phyloP scores from a whole-genome alignment of 1,140 invertebrate genomes.

The Vanessa tameamea region DNA sequence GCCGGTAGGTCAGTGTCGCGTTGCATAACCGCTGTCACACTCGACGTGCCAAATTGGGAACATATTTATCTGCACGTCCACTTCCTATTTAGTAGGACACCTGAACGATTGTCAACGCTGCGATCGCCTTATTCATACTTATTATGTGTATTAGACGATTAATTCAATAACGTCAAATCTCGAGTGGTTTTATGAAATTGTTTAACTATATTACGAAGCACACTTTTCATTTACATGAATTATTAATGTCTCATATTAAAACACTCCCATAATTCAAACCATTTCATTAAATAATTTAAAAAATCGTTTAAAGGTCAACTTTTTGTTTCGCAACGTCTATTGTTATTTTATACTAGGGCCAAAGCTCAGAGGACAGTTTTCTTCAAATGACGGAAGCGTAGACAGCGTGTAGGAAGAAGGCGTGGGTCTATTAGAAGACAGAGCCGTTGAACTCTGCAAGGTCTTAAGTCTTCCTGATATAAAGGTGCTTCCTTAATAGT shows the following conservation, averaged over 20 bases:
- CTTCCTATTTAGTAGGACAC: constrained; percentile 43
- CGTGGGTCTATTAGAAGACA: constrained; percentile 50
- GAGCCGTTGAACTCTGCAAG: constrained; percentile 66
- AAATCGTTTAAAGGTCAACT: background rate
- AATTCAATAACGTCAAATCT: background rate
- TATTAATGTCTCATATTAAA: too few relatives aligned
- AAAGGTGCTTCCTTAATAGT: constrained; percentile 22
- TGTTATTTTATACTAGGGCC: background rate
- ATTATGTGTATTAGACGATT: constrained; percentile 6
- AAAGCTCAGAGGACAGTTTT: constrained; percentile 58
- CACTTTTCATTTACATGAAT: background rate
- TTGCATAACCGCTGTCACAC: constrained; percentile 70
- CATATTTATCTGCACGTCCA: constrained; percentile 41
- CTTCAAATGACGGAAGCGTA: constrained; percentile 57
- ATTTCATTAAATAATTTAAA: too few relatives aligned
- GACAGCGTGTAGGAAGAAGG: constrained; percentile 45
- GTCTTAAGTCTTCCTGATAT: constrained; percentile 57
- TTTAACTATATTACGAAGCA: background rate
- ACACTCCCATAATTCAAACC: too few relatives aligned
- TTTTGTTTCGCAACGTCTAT: background rate
- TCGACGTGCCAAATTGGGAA: constrained; percentile 52
- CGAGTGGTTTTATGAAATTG: background rate
- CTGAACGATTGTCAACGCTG: constrained; percentile 27
- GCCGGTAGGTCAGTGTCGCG: constrained; percentile 75
- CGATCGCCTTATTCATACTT: constrained; percentile 22